phyloP scores from a whole-genome alignment of 2,113 vertebrate species.

The Chaetops frenatus region DNA sequence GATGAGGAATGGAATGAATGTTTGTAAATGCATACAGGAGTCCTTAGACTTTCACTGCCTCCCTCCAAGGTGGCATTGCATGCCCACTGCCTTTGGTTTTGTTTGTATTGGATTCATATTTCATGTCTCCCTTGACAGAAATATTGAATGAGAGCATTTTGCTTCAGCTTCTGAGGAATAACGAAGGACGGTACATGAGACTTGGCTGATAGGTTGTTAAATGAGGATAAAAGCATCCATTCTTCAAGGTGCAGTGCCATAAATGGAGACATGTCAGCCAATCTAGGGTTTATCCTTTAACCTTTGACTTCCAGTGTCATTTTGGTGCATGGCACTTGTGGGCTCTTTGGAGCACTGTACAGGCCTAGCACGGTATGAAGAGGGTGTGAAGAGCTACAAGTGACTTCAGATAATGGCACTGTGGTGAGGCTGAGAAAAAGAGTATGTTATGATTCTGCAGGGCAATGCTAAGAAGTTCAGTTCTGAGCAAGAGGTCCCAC shows the following conservation, averaged over 20 bases:
- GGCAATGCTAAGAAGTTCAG: background rate
- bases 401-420: background rate
- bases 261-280: background rate
- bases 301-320: background rate
- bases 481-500: background rate
- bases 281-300: background rate
- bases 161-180: background rate
- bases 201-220: background rate
- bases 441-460: background rate
- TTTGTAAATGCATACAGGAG: background rate
- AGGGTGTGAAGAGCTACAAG: background rate
- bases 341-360: background rate
- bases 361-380: background rate
- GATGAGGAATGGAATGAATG: background rate
- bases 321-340: background rate
- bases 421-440: background rate
- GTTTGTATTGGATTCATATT: background rate
- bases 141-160: background rate
- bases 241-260: background rate
- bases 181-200: background rate
- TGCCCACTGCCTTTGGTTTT: background rate
- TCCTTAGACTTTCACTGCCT: background rate
- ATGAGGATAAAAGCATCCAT: background rate
- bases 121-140: background rate
- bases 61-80: background rate